Conservation (phyloP, 2,888 invertebrate genomes). For the Rhorus exstirpatorius region DNA sequence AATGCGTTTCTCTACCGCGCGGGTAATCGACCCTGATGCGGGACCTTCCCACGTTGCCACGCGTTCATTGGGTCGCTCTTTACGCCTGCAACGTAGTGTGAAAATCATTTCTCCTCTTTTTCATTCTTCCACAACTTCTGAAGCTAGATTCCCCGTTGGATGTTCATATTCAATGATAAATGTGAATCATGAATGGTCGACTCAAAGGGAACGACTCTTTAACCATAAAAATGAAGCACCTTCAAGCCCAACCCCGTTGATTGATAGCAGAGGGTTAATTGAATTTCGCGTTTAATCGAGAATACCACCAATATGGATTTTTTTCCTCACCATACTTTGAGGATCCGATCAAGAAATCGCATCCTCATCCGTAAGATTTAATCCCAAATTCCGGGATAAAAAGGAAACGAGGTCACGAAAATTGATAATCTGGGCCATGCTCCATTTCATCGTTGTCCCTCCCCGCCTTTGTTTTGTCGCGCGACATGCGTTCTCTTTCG, state of each 20-base stretch:
- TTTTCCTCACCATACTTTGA: neutral
- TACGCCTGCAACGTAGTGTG: slow-evolving; percentile 24
- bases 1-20: slow-evolving; percentile 30
- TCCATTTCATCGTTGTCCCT: slow-evolving; percentile 21
- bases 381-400: slow-evolving; percentile 2
- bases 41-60: slow-evolving; percentile 54
- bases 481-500: slow-evolving; percentile 7
- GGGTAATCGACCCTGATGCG: slow-evolving; percentile 43
- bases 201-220: slow-evolving; percentile 38
- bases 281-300: neutral
- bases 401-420: neutral
- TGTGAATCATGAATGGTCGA: slow-evolving; percentile 28
- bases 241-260: neutral
- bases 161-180: slow-evolving; percentile 43
- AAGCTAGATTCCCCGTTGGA: slow-evolving; percentile 23
- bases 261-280: neutral
- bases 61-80: slow-evolving; percentile 44
- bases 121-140: slow-evolving; percentile 20
- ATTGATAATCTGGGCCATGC: slow-evolving; percentile 28
- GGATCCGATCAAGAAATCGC: slow-evolving; percentile 17
- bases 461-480: slow-evolving; percentile 46
- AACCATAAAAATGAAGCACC: slow-evolving; percentile 21
- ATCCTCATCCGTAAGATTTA: neutral
- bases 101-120: slow-evolving; percentile 17
- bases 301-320: neutral